Percentiles rank a stretch among this genome's conserved stretches.
Evolutionary conservation across 1,140 invertebrate genomes (phyloP).

Genomic region (Sitophilus oryzae): DNA sequence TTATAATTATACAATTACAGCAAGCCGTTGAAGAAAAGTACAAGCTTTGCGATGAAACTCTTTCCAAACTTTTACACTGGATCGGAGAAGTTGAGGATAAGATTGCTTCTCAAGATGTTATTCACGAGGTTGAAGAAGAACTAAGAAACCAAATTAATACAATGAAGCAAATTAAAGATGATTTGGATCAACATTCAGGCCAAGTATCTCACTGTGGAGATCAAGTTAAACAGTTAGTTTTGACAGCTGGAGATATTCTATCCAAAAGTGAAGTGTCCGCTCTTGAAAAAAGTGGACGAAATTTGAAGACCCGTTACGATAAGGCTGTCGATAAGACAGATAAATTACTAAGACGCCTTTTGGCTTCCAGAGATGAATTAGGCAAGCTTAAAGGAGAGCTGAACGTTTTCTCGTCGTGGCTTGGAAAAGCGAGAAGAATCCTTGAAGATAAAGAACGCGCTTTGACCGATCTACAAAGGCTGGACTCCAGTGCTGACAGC

Average conservation of each 20-base stretch:
- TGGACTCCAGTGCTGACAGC: constrained; percentile 65
- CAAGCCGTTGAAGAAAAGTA: constrained; percentile 93
- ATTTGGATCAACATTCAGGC: constrained; percentile 79
- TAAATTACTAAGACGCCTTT: constrained; percentile 67
- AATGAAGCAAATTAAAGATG: constrained; percentile 87
- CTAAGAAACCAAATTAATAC: constrained; percentile 83
- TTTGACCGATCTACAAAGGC: constrained; percentile 68
- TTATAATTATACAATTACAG: constrained; percentile 48
- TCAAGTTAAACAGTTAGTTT: constrained; percentile 84
- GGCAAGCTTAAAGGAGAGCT: constrained; percentile 77
- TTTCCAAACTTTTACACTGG: constrained; percentile 82
- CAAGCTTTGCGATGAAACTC: constrained; percentile 77
- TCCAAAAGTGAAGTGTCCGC: constrained; percentile 82
- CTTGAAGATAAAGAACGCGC: constrained; percentile 83
- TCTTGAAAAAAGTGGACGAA: constrained; percentile 76
- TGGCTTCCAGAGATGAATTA: constrained; percentile 78
- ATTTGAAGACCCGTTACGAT: constrained; percentile 78
- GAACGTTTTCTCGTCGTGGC: constrained; percentile 76
- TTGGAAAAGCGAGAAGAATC: constrained; percentile 69
- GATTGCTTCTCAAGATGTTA: constrained; percentile 80
- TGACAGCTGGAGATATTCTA: constrained; percentile 83
- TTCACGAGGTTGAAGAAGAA: constrained; percentile 82
- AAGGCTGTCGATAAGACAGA: constrained; percentile 72
- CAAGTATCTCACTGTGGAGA: constrained; percentile 82
- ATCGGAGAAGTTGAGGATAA: constrained; percentile 79